Evolutionary conservation across 2,888 invertebrate genomes (phyloP), one percentile per base, ranked within the genome.

Genomic region (Meta bourneti): DNA sequence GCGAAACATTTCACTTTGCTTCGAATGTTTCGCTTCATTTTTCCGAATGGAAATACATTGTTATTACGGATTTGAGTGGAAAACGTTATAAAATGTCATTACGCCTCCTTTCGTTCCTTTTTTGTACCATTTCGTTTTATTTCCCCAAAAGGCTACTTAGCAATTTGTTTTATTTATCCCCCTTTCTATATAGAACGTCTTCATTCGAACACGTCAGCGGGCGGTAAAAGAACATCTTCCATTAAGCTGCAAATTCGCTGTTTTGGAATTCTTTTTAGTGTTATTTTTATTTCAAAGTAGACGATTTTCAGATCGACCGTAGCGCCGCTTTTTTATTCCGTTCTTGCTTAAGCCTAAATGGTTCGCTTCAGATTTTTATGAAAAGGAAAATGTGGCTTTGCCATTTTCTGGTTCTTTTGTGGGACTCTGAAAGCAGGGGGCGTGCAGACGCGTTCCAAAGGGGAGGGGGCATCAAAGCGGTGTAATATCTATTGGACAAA

Each of bases 41-140:
- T 61, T 61, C 61, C 13, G 61, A 61, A 61, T 61, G 19, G 34
- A 34, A 79, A 79, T 72, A 19, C 70, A 72, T 72, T 82, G 82
- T 82, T 82, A 82, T 82, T 82, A 82, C 70, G 82, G 52, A 72
- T 16, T 61, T 61, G 82, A 61, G 61, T 34, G 8, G 82, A 72
- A 82, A 71, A 82, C 71, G 70, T 72, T 82, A 71, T 71, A 52
- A 82, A 82, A 82, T 82, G 82, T 72, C 82, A 71, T 82, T 82
- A 71, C 71, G 51, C 19, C 6, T 19, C 71, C 61, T 82, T 82
- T 72, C 20, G 70, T 61, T 61, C 61, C 13, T 16, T 34, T 34
- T 34, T 34, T 34, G 34, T 34, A 34, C 34, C 34, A 34, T 34
- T 34, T 5, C 7, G 61, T 16, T 61, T 16, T 5, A 11, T 61